Percentiles rank a stretch among this genome's conserved stretches.
Evolutionary conservation across 2,797 vertebrate genomes (phyloP).

Genomic region (Onychomys arenicola): DNA sequence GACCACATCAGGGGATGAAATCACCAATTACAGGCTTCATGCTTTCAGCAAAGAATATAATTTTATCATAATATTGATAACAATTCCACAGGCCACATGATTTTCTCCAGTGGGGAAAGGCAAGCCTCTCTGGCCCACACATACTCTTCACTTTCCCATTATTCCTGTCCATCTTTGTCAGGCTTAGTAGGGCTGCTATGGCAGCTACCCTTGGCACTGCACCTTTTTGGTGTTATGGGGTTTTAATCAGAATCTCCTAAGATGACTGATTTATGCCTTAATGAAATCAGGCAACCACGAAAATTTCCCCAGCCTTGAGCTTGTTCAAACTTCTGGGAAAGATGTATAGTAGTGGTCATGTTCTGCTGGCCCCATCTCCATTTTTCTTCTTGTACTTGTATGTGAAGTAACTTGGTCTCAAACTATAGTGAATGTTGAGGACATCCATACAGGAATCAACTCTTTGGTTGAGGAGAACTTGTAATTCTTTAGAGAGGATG

Average conservation of each 20-base stretch:
- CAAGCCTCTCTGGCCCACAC: background rate
- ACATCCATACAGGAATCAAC: background rate
- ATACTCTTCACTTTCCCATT: background rate
- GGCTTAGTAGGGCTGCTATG: background rate
- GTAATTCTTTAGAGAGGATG: background rate
- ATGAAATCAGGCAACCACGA: constrained; percentile 51
- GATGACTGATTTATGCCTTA: constrained; percentile 37
- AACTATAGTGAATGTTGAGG: background rate
- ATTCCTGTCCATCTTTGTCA: background rate
- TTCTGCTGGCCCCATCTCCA: background rate
- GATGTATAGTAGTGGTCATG: background rate
- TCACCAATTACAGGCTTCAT: constrained; percentile 68
- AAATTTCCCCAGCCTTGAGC: constrained; percentile 42
- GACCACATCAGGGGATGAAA: constrained; percentile 71
- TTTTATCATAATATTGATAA: constrained; percentile 80
- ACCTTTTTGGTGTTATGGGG: constrained; percentile 1
- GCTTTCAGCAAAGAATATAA: constrained; percentile 65
- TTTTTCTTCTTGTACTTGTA: constrained; percentile 2
- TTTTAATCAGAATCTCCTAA: constrained; percentile 46
- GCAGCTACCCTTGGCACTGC: background rate
- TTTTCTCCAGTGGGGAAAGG: background rate
- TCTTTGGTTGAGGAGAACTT: background rate
- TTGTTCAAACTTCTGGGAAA: constrained; percentile 49
- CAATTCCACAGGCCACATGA: constrained; percentile 69
- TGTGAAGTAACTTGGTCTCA: background rate